phyloP scores from a whole-genome alignment of 2,797 vertebrate genomes.

The Cheirogaleus major region DNA sequence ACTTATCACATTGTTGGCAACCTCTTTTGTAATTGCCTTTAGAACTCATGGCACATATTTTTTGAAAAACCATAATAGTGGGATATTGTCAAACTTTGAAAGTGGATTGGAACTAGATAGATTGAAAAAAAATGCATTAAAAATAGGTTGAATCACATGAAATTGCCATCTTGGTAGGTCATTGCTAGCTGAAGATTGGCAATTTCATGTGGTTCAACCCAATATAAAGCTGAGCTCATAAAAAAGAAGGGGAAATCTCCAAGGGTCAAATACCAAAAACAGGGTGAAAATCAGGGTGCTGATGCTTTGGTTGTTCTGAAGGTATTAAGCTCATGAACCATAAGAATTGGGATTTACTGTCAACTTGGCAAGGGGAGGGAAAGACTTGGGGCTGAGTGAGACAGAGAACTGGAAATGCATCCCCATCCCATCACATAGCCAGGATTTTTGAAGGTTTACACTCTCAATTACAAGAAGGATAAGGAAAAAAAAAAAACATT shows the following conservation, averaged over 20 bases:
- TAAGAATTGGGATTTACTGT: background rate
- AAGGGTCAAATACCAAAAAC: background rate
- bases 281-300: background rate
- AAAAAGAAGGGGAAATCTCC: background rate
- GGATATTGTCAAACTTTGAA: background rate
- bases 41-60: background rate
- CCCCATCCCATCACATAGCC: background rate
- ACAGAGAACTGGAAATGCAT: background rate
- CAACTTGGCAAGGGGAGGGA: background rate
- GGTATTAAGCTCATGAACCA: background rate
- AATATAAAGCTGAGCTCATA: background rate
- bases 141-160: background rate
- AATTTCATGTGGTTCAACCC: background rate
- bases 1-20: background rate
- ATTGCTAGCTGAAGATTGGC: background rate
- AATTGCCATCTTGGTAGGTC: background rate
- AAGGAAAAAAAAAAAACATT: background rate
- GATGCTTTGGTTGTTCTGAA: background rate
- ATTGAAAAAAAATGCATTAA: background rate
- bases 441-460: background rate
- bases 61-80: background rate
- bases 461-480: background rate
- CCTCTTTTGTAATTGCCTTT: background rate
- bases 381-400: background rate
- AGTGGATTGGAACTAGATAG: background rate